Evolutionary conservation across 2,797 vertebrate species (phyloP).

Genomic region (Margarornis squamiger): DNA sequence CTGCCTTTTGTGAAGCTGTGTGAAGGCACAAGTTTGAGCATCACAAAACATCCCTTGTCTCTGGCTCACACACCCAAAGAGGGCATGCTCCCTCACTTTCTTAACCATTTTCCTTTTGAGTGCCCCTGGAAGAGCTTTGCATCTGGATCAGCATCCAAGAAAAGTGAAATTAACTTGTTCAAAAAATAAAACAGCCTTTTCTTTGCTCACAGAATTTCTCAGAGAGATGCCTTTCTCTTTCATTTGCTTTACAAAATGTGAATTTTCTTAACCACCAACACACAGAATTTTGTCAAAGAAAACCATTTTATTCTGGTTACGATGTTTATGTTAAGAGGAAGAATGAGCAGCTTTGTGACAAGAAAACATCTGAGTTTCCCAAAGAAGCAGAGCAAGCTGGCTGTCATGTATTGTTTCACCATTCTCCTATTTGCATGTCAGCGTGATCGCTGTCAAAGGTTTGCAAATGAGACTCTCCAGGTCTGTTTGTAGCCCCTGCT

Average conservation of each 20-base stretch:
- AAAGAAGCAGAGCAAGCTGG: background rate
- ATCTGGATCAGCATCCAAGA: background rate
- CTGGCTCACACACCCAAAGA: background rate
- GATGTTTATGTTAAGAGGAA: background rate
- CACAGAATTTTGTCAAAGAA: background rate
- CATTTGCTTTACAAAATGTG: background rate
- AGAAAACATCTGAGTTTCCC: background rate
- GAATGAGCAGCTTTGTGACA: slow-evolving; percentile 4
- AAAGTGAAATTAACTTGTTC: background rate
- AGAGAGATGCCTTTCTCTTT: background rate
- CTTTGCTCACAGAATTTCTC: background rate
- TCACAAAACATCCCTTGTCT: background rate
- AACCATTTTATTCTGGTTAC: background rate
- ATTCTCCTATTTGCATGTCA: background rate
- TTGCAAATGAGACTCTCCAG: background rate
- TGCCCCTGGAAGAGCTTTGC: background rate
- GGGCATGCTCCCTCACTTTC: background rate
- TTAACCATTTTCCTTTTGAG: background rate
- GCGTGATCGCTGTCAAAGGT: background rate
- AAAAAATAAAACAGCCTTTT: background rate
- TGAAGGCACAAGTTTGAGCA: background rate
- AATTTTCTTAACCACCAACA: background rate
- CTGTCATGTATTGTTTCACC: background rate
- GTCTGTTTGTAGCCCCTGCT: background rate
- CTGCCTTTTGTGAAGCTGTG: background rate